Evolutionary conservation across 2,113 vertebrate genomes (phyloP).

Genomic region (Lepisosteus osseus): DNA sequence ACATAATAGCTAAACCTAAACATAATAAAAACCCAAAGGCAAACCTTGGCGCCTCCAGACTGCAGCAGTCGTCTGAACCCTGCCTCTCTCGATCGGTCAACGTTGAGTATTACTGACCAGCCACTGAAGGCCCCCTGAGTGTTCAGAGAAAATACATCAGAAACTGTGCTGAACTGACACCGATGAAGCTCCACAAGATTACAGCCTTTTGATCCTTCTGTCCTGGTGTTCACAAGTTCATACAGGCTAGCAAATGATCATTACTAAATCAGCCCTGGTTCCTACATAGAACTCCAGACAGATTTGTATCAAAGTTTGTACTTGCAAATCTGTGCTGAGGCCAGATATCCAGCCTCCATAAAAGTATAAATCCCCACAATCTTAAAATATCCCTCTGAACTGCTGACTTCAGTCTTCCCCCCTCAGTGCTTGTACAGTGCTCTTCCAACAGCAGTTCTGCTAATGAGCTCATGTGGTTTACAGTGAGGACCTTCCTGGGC

Average conservation of each 20-base stretch:
- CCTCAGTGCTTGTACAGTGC: no score
- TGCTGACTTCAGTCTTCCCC: no score
- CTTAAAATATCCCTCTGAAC: no score
- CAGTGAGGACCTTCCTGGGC: not conserved
- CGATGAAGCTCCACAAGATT: not conserved
- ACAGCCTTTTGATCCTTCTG: no score
- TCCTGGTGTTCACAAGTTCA: not conserved
- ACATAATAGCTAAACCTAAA: not conserved
- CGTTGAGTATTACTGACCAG: slow-evolving; percentile 92
- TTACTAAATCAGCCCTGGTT: not conserved
- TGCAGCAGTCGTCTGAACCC: slow-evolving; percentile 91
- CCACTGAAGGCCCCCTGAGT: slow-evolving; percentile 92
- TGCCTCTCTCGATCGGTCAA: slow-evolving; percentile 85
- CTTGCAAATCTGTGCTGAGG: no score
- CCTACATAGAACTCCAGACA: no score
- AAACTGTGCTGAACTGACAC: not conserved
- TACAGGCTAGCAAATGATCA: not conserved
- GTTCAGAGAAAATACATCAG: not conserved
- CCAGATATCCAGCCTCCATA: no score
- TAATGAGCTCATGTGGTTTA: not conserved
- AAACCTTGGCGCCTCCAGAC: slow-evolving; percentile 89
- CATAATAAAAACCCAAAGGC: not conserved
- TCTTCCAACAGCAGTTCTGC: no score
- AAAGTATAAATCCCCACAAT: no score
- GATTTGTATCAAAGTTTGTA: no score